Evolutionary conservation across 2,797 vertebrate species (phyloP), one percentile per base, ranked within the genome.

Genomic region (Oceanodroma leucorhoa): DNA sequence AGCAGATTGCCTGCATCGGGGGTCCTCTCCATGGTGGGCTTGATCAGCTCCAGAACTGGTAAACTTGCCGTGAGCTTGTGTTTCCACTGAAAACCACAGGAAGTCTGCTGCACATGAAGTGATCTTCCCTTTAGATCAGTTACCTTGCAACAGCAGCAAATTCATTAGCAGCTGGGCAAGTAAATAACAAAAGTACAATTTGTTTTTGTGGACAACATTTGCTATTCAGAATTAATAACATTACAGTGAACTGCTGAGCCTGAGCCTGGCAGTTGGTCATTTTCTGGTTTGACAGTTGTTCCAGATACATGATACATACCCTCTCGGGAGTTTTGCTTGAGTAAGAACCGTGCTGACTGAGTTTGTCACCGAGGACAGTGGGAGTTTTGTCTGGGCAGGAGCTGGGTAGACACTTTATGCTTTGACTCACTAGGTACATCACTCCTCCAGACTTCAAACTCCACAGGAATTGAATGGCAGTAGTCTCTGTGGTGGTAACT

Each of bases 41-140:
- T 43, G 99, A 99, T 86, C 99, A 99, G 97, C 98, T 99, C 91
- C 99, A 99, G 97, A 99, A 98, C 95, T 99, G 99, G 99, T 99
- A 98, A 98, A 82, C 62, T 5, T 83, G 17, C 62, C 64, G 34
- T 73, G 57, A 50, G 92, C 78, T 79, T 34, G 6, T 23, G 32
- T 94, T 98, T 97, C 95, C 89, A 81, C 86, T 65, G 94, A 96
- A 97, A 97, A 95, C 96, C 97, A 98, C 97, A 98, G 97, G 97
- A 97, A 97, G 93, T 86, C 54, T 87, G 82, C 88, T 95, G 43
- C 91, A 36, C 45, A 29, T n/a, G 55, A 82, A 57, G 15, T 5
- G 62, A 93, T 83, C 54, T 36, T 94, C 60, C 90, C 81, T 81
- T 55, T 69, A 71, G 60, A 96, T 80, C 38, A 12, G 66, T 46